A percentile compares a stretch with the other conserved stretches of the same genome.
phyloP scores from a whole-genome alignment of 35 echinoderm and acorn worm genomes.

The Lytechinus variegatus region DNA sequence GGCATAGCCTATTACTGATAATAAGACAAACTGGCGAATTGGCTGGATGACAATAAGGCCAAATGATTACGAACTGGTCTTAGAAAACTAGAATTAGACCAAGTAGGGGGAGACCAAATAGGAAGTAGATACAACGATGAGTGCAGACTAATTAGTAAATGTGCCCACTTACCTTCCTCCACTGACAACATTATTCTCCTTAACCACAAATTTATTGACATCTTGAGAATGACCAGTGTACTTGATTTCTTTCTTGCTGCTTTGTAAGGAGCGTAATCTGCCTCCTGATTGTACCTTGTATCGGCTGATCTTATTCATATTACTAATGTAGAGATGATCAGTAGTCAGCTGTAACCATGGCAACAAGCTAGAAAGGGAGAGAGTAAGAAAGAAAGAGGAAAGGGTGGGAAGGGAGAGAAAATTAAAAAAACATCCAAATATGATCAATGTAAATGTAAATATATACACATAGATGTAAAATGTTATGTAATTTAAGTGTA shows the following conservation, averaged over 20 bases:
- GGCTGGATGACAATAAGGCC: too few species aligned
- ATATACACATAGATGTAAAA: too few species aligned
- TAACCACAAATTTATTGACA: slow-evolving; percentile 19
- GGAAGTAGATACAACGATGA: too few species aligned
- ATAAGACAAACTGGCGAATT: too few species aligned
- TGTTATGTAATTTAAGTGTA: too few species aligned
- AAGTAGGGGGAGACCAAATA: too few species aligned
- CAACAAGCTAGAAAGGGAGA: not conserved
- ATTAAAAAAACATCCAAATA: too few species aligned
- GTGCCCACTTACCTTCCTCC: not conserved
- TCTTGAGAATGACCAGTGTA: slow-evolving; percentile 27
- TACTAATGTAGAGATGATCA: slow-evolving; percentile 24
- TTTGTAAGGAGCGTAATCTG: not conserved
- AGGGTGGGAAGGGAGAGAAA: not conserved
- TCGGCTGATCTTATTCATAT: not conserved
- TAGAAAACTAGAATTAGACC: too few species aligned
- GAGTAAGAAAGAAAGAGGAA: not conserved
- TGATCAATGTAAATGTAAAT: too few species aligned
- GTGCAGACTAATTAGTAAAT: too few species aligned
- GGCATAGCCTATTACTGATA: too few species aligned
- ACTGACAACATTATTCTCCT: slow-evolving; percentile 15
- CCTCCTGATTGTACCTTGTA: not conserved
- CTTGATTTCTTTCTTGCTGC: not conserved
- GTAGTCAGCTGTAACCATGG: slow-evolving; percentile 27
- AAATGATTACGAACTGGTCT: too few species aligned